Evolutionary conservation across 2,113 vertebrate species (phyloP).

Genomic region (Phrynosoma platyrhinos): DNA sequence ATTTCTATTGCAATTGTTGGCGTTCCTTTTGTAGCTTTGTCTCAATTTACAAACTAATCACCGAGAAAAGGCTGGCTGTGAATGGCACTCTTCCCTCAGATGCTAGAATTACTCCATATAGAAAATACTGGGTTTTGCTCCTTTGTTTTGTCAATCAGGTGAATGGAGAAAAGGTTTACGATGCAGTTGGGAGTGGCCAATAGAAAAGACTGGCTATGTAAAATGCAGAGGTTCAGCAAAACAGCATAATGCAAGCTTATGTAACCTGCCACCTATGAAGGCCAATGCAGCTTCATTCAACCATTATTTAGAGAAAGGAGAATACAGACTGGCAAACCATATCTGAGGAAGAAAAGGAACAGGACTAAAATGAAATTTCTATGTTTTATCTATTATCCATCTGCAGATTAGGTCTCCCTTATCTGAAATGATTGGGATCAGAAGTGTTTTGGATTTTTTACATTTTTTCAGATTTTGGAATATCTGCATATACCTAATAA

Average conservation of each 20-base stretch:
- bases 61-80: background rate
- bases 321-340: background rate
- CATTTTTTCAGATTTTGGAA: too few species aligned
- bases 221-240: background rate
- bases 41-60: background rate
- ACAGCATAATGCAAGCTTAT: background rate
- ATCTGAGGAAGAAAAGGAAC: slow-evolving; percentile 20
- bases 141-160: background rate
- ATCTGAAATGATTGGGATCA: too few species aligned
- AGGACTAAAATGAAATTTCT: background rate
- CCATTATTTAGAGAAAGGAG: background rate
- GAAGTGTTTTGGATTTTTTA: too few species aligned
- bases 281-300: slow-evolving; percentile 1
- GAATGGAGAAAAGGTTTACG: background rate
- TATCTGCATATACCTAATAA: too few species aligned
- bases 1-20: background rate
- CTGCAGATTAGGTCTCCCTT: too few species aligned
- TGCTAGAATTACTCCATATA: background rate
- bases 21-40: background rate
- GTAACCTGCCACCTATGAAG: background rate
- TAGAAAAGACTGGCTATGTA: background rate
- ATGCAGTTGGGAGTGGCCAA: background rate
- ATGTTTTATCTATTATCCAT: background rate
- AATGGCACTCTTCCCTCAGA: background rate
- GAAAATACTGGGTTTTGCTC: background rate